Conservation (phyloP, 2,797 vertebrate species). For the Rhynchonycteris naso region DNA sequence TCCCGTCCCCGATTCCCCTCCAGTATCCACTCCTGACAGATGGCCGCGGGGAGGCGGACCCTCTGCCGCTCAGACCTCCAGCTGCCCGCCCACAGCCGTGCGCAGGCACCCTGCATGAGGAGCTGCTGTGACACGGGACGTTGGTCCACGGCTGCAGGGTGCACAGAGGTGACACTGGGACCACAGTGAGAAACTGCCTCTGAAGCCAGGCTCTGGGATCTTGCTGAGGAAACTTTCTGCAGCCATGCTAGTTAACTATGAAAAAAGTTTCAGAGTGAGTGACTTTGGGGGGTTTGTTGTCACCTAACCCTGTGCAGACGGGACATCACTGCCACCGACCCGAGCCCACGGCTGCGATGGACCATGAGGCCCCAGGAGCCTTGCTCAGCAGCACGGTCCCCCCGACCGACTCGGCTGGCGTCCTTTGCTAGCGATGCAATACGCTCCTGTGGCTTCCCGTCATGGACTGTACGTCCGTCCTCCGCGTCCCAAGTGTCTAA, state of each 20-base stretch:
- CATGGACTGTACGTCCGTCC: not conserved
- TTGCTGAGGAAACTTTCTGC: not conserved
- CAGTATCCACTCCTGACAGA: not conserved
- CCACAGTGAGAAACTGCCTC: not conserved
- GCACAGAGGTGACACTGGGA: not conserved
- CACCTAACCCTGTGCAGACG: not conserved
- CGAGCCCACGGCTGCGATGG: not conserved
- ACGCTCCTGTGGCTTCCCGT: not conserved
- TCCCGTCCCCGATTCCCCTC: not conserved
- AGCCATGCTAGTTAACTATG: no score
- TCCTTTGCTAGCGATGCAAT: not conserved
- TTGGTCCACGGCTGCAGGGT: not conserved
- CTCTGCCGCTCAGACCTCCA: not conserved
- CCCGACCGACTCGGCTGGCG: not conserved
- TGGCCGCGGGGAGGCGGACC: not conserved
- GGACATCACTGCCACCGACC: not conserved
- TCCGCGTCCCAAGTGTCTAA: not conserved
- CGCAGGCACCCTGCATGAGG: not conserved
- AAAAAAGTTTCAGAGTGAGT: not conserved
- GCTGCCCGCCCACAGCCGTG: not conserved
- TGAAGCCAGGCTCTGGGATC: not conserved
- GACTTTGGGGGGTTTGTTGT: not conserved
- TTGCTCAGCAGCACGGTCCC: not conserved
- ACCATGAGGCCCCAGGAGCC: not conserved
- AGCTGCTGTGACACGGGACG: not conserved